Base-by-base conservation (phyloP, 2,888 invertebrate species). In the Hedychridium roseum region DNA sequence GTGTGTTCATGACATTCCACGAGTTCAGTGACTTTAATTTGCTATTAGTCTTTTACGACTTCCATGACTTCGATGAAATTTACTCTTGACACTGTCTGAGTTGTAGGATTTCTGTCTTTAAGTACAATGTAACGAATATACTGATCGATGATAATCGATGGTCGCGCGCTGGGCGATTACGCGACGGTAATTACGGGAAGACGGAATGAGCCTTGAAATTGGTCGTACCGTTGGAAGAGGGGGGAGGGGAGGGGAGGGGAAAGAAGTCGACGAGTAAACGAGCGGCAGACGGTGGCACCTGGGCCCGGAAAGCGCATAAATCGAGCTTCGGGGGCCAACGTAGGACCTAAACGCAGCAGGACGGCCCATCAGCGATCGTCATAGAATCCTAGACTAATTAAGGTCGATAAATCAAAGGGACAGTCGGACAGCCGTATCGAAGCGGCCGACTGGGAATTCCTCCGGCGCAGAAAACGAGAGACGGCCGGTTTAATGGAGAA, bases 381-480 rank as follows among this genome's bases (percentile, higher is more conserved):
- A 63, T 64, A 60, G 67, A 64, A 68, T 68, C 60, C 65, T 60
- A 56, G 64, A 59, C 68, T 71, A 70, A 72, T 73, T 69, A 73
- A 59, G 59, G 57, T 60, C 66, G 62, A 74, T 72, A 71, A 71
- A 74, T 73, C 73, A 72, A 71, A 68, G 57, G 60, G 57, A 53
- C 57, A 49, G 55, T 52, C 49, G 54, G 65, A 59, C 60, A 57
- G 57, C 32, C 52, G 52, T 55, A 58, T 59, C 58, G 51, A 47
- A 23, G 50, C 49, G 54, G 59, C 56, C 60, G 59, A 56, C 41
- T 43, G 57, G 52, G 60, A 61, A 60, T 56, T 54, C 54, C 54
- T 49, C 51, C 55, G 60, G 60, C 54, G 54, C 48, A 38, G 46
- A 50, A n/a, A 48, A 41, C 47, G 40, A 40, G 40, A 40, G 40